Percentiles rank a stretch among this genome's conserved stretches.
These are phyloP conservation scores for Sparidentex hasta DNA, from an alignment of 2,797 vertebrate species.

Conservation along the genomic window DNA sequence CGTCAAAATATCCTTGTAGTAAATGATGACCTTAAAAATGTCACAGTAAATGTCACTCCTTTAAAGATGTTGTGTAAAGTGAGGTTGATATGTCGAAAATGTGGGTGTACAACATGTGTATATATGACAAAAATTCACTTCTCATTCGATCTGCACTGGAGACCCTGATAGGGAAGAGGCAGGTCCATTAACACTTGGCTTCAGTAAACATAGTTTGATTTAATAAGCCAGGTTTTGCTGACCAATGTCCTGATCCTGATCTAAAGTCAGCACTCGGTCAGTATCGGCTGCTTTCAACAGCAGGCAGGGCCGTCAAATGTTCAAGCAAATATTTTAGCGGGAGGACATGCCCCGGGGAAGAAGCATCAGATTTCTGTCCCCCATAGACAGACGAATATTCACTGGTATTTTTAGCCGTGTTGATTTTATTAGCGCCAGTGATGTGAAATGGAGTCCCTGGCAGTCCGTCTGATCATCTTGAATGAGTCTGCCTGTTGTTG, in stretches of 20 bases:
- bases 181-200: slow-evolving; percentile 28
- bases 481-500: slow-evolving; percentile 35
- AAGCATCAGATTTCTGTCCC: background rate
- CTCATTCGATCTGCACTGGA: background rate
- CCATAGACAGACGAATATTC: slow-evolving; percentile 36
- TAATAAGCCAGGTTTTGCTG: slow-evolving; percentile 39
- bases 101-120: too few relatives aligned
- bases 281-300: slow-evolving; percentile 8
- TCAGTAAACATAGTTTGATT: slow-evolving; percentile 29
- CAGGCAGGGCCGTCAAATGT: slow-evolving; percentile 25
- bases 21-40: too few relatives aligned
- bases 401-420: slow-evolving; percentile 49
- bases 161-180: slow-evolving; percentile 14
- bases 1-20: too few relatives aligned
- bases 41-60: too few relatives aligned
- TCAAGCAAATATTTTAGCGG: slow-evolving; percentile 12
- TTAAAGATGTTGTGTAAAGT: too few relatives aligned
- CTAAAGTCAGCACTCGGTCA: slow-evolving; percentile 19
- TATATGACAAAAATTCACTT: background rate
- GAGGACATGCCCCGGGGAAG: slow-evolving; percentile 31
- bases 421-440: slow-evolving; percentile 58
- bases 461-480: slow-evolving; percentile 49
- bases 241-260: slow-evolving; percentile 33
- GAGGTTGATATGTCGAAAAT: background rate
- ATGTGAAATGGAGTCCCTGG: slow-evolving; percentile 40